These are phyloP conservation scores for Armadillidium nasatum DNA, from an alignment of 1,140 invertebrate species.

Conservation along the genomic window DNA sequence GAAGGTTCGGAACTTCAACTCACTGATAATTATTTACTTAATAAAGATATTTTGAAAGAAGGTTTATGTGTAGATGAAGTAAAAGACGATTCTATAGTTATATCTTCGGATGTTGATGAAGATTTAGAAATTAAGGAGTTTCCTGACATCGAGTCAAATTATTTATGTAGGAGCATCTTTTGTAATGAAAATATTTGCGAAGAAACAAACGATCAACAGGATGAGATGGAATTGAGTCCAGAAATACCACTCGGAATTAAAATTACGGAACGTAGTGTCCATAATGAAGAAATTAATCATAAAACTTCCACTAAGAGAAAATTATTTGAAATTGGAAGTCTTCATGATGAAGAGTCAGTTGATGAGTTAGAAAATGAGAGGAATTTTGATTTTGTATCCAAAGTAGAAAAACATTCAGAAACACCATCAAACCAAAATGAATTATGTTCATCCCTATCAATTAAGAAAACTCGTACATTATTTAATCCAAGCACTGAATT, in stretches of 20 bases:
- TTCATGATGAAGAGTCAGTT: too few relatives aligned
- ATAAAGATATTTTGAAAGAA: neutral
- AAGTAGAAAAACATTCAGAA: too few relatives aligned
- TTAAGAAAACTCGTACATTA: too few relatives aligned
- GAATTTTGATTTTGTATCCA: too few relatives aligned
- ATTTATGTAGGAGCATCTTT: too few relatives aligned
- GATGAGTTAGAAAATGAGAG: neutral
- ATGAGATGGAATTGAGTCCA: neutral
- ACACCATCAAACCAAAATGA: too few relatives aligned
- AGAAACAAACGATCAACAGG: too few relatives aligned
- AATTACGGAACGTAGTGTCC: neutral
- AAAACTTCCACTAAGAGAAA: neutral
- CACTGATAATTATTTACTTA: neutral
- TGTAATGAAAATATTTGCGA: too few relatives aligned
- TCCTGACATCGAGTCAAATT: too few relatives aligned
- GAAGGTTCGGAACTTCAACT: neutral
- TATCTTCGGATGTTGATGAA: neutral
- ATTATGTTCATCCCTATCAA: too few relatives aligned
- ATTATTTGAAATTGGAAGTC: neutral
- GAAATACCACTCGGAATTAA: neutral
- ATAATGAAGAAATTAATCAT: neutral
- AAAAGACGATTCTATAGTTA: neutral
- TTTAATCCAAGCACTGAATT: too few relatives aligned
- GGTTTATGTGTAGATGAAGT: neutral
- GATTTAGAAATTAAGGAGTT: too few relatives aligned